These are phyloP conservation scores for Dendrolimus pini DNA, from an alignment of 2,888 invertebrate species.

Conservation along the genomic window DNA sequence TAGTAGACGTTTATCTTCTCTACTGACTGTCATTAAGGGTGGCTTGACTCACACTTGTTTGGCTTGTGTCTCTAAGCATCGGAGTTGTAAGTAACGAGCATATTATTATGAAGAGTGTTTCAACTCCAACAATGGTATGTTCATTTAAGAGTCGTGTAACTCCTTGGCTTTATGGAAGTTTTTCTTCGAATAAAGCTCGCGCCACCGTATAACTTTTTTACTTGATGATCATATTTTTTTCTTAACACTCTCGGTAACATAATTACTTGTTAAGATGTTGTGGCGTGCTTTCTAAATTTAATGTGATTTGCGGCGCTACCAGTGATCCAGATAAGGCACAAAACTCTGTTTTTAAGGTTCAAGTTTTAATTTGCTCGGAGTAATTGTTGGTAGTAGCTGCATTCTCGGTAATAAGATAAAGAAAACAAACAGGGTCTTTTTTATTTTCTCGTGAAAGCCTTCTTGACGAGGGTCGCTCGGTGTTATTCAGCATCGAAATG, in stretches of 20 bases:
- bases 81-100: too few species aligned
- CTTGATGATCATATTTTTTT: background rate
- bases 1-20: too few species aligned
- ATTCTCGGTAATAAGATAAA: slow-evolving; percentile 46
- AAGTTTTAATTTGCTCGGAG: slow-evolving; percentile 49
- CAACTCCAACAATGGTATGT: slow-evolving; percentile 38
- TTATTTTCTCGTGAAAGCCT: slow-evolving; percentile 55
- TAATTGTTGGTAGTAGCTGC: slow-evolving; percentile 53
- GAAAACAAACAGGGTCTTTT: slow-evolving; percentile 55
- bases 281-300: slow-evolving; percentile 6
- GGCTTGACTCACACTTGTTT: too few species aligned
- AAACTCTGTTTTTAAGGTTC: slow-evolving; percentile 41
- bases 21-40: too few species aligned
- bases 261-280: slow-evolving; percentile 6
- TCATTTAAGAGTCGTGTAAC: slow-evolving; percentile 49
- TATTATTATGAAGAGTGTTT: slow-evolving; percentile 24
- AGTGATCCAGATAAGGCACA: slow-evolving; percentile 36
- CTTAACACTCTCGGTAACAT: background rate
- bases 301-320: slow-evolving; percentile 14
- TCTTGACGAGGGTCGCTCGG: slow-evolving; percentile 58
- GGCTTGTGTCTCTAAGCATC: too few species aligned
- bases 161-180: slow-evolving; percentile 30
- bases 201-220: slow-evolving; percentile 7
- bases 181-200: slow-evolving; percentile 25
- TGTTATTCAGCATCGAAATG: slow-evolving; percentile 58